Evolutionary conservation across 2,113 vertebrate genomes (phyloP), one percentile per base, ranked within the genome.

Genomic region (Mirza zaza): DNA sequence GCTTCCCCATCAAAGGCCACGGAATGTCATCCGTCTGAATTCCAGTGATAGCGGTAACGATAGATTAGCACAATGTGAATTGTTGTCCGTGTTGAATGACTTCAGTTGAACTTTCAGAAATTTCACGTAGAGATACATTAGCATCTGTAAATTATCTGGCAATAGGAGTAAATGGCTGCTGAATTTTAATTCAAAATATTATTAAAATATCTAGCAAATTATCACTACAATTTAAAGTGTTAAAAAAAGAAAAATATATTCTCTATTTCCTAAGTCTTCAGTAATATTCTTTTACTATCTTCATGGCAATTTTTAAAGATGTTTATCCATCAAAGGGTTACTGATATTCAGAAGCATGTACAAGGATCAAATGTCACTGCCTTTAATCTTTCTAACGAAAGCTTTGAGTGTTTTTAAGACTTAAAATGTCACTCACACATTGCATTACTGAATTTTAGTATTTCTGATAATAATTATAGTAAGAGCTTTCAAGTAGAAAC

Each of bases 181-280:
- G 83, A 93, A 71, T 95, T 94, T 93, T 91, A 93, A 77, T 91
- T 89, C 79, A 77, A 75, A 96, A 67, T 68, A 93, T 59, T 92
- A 90, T 79, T 88, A 91, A 87, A 73, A 82, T 91, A 87, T 20
- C 55, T 55, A 71, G 65, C 61, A 91, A 94, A 92, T 93, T 86
- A 96, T 96, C 77, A 91, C 90, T 92, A 27, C 20, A 67, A 82
- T 68, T 57, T 70, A 91, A 94, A 84, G 59, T 71, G 45, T 63
- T 92, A 32, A 86, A 83, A 73, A 42, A 52, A 61, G 50, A 34
- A 94, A 95, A 73, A 23, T n/a, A 50, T 42, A 3, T 73, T 92
- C 61, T 90, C 13, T 76, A 7, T 59, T 63, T 96, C 21, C 67
- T 42, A 81, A 71, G 20, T 71, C 81, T 59, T 89, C 82, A 36